These are phyloP conservation scores for Microtus oregoni DNA, from an alignment of 2,113 vertebrate species.

Conservation along the genomic window DNA sequence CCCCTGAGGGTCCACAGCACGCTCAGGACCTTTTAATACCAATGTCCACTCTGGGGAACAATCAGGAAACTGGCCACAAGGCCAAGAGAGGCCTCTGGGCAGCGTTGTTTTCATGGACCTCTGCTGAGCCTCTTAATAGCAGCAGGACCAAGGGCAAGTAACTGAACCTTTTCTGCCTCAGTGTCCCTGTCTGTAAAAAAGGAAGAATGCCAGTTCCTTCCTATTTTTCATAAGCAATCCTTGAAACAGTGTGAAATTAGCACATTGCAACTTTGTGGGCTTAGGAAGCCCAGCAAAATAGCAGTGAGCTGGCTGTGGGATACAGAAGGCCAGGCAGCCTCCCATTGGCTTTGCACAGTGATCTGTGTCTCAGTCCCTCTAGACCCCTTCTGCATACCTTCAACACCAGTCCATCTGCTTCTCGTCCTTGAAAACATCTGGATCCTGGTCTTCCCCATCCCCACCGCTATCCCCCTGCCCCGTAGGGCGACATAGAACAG, in stretches of 20 bases:
- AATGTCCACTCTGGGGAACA: neutral
- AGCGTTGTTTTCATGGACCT: neutral
- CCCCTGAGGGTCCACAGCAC: neutral
- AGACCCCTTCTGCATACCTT: neutral
- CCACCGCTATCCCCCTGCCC: too few species aligned
- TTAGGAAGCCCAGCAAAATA: neutral
- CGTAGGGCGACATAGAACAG: neutral
- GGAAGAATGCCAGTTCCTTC: neutral
- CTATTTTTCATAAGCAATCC: neutral
- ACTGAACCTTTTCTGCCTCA: neutral
- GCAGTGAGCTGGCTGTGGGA: neutral
- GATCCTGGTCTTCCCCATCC: neutral
- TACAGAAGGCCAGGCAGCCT: neutral
- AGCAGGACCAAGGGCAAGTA: neutral
- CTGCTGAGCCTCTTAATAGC: neutral
- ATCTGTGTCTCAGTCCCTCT: neutral
- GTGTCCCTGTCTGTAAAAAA: neutral
- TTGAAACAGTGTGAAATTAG: neutral
- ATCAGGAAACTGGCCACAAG: neutral
- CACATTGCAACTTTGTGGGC: neutral
- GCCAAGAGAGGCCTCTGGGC: neutral
- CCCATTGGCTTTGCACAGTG: neutral
- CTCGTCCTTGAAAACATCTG: neutral
- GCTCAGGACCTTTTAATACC: neutral
- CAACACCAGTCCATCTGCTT: neutral